Percentiles rank a stretch among this genome's conserved stretches.
Conservation (phyloP, 1,140 invertebrate genomes). For the Lordiphosa mommai region DNA sequence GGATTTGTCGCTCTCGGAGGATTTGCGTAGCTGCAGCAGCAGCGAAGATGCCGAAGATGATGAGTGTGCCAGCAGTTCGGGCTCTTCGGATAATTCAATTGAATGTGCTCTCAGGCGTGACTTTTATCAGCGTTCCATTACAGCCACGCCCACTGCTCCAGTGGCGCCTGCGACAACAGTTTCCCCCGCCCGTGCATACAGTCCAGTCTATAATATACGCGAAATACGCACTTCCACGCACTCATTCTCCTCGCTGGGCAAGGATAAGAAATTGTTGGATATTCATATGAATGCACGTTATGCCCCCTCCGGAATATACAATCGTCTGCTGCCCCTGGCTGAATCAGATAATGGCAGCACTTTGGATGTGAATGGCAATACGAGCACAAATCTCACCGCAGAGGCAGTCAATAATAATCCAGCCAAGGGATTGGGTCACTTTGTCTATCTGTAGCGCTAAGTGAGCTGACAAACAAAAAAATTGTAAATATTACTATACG, state of each 20-base stretch:
- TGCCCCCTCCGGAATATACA: conserved; percentile 37
- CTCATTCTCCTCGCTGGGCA: conserved; percentile 76
- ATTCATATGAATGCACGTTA: conserved; percentile 68
- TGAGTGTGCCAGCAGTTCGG: conserved; percentile 62
- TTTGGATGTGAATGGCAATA: conserved; percentile 56
- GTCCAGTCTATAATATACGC: conserved; percentile 77
- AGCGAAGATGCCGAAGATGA: conserved; percentile 65
- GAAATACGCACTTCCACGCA: conserved; percentile 73
- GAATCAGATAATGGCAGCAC: conserved; percentile 23
- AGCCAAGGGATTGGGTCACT: conserved; percentile 72
- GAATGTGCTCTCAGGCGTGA: conserved; percentile 55
- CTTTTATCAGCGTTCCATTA: conserved; percentile 30
- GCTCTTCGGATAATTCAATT: conserved; percentile 68
- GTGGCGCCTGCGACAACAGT: background rate
- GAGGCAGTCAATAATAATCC: conserved; percentile 78
- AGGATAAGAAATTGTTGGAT: conserved; percentile 76
- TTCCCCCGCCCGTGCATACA: conserved; percentile 49
- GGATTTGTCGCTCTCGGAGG: conserved; percentile 62
- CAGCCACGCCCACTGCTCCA: conserved; percentile 1
- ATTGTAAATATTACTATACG: conserved; percentile 18
- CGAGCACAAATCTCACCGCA: conserved; percentile 20
- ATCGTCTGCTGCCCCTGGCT: conserved; percentile 43
- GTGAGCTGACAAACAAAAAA: background rate
- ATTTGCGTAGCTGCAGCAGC: conserved; percentile 63
- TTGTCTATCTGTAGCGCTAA: conserved; percentile 58